These are phyloP conservation scores for Hermetia illucens DNA, from an alignment of 1,140 invertebrate species.

Conservation along the genomic window DNA sequence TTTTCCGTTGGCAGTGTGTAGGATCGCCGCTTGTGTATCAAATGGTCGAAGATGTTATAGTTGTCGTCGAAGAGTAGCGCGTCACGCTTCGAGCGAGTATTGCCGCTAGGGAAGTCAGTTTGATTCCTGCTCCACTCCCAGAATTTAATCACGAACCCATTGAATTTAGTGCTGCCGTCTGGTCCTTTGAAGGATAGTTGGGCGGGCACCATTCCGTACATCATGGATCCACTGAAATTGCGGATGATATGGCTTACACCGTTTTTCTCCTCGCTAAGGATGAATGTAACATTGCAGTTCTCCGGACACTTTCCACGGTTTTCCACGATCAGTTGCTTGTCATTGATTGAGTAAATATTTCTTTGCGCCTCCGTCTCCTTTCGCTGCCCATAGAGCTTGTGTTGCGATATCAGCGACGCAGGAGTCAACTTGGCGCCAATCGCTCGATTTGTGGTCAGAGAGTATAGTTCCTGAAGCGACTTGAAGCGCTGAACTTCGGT, in stretches of 20 bases:
- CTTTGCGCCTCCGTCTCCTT: slow-evolving; percentile 37
- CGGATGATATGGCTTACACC: slow-evolving; percentile 37
- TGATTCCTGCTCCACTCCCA: slow-evolving; percentile 48
- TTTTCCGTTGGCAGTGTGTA: slow-evolving; percentile 9
- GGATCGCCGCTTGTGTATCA: slow-evolving; percentile 17
- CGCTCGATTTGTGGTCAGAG: slow-evolving; percentile 29
- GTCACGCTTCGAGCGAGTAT: slow-evolving; percentile 6
- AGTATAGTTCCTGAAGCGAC: slow-evolving; percentile 27
- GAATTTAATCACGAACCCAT: slow-evolving; percentile 63
- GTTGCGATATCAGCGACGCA: slow-evolving; percentile 22
- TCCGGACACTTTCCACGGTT: slow-evolving; percentile 50
- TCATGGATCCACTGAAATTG: slow-evolving; percentile 40
- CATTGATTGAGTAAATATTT: slow-evolving; percentile 37
- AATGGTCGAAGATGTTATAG: slow-evolving; percentile 18
- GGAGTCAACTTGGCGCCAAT: slow-evolving; percentile 13
- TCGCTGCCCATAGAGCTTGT: slow-evolving; percentile 33
- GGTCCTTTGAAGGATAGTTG: slow-evolving; percentile 39
- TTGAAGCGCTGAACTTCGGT: slow-evolving; percentile 22
- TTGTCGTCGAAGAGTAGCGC: slow-evolving; percentile 11
- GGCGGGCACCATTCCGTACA: slow-evolving; percentile 50
- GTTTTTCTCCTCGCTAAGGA: slow-evolving; percentile 39
- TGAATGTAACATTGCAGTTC: slow-evolving; percentile 43
- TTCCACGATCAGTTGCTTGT: slow-evolving; percentile 41
- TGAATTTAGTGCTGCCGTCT: slow-evolving; percentile 38
- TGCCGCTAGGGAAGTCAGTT: slow-evolving; percentile 5